A percentile compares a stretch with the other conserved stretches of the same genome.
phyloP scores from a whole-genome alignment of 2,113 vertebrate species.

The Etia nguti region DNA sequence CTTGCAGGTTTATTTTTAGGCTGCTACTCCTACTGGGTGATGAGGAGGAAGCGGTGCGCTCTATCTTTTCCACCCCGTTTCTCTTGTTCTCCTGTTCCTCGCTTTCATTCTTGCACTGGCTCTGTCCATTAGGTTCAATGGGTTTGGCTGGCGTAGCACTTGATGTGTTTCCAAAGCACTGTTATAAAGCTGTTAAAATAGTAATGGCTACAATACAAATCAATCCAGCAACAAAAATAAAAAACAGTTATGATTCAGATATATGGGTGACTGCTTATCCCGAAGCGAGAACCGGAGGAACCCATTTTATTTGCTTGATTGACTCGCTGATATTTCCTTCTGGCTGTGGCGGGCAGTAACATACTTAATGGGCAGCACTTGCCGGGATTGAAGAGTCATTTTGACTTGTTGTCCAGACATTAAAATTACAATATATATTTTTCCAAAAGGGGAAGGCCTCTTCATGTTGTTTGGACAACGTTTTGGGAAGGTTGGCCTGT shows the following conservation, averaged over 20 bases:
- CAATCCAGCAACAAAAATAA: not conserved
- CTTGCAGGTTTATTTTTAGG: constrained; percentile 65
- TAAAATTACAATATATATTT: not conserved
- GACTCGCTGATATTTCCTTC: not conserved
- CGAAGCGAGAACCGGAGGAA: not conserved
- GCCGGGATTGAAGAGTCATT: not conserved
- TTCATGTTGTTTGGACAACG: not conserved
- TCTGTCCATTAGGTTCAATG: not conserved
- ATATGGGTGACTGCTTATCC: not conserved
- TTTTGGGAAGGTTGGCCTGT: not conserved
- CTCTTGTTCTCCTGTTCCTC: not conserved
- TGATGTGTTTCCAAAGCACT: not conserved
- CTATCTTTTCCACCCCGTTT: constrained; percentile 1
- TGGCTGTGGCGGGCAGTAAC: not conserved
- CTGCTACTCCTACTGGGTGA: constrained; percentile 45
- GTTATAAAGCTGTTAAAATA: not conserved
- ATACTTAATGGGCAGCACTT: not conserved
- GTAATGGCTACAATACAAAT: not conserved
- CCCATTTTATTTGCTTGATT: not conserved
- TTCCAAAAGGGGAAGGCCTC: not conserved
- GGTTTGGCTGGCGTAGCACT: not conserved
- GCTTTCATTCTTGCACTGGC: not conserved
- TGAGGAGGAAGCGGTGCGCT: constrained; percentile 19
- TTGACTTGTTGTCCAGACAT: not conserved
- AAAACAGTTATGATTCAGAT: not conserved